A percentile compares a stretch with the other conserved stretches of the same genome.
phyloP scores from a whole-genome alignment of 92 coral and sea anemone species.

The Porites divaricata region DNA sequence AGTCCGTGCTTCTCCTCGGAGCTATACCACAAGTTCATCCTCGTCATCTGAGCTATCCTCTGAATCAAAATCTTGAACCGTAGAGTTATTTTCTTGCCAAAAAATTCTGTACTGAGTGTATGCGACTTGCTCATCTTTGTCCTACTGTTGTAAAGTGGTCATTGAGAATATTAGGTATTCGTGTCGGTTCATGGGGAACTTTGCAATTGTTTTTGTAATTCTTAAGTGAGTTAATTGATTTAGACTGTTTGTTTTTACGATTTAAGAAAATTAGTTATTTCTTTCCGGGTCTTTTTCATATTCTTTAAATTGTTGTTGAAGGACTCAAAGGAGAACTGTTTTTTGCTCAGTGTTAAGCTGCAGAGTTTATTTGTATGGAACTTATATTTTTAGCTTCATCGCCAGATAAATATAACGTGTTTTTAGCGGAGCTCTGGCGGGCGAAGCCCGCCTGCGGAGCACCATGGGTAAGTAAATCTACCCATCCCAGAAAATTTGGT shows the following conservation, averaged over 20 bases:
- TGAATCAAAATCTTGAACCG: slow-evolving; percentile 32
- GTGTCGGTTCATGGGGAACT: neutral
- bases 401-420: neutral
- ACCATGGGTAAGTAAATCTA: no score
- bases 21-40: slow-evolving; percentile 8
- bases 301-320: neutral
- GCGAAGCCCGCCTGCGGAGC: no score
- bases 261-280: neutral
- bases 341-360: neutral
- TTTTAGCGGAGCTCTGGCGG: no score
- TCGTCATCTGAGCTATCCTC: slow-evolving; percentile 28
- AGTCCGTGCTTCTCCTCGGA: neutral
- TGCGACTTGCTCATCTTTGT: neutral
- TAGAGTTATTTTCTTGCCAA: slow-evolving; percentile 39
- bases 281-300: neutral
- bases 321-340: neutral
- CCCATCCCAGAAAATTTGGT: no score
- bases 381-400: slow-evolving; percentile 8
- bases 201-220: no score
- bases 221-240: neutral
- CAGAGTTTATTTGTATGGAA: neutral
- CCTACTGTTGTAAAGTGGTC: neutral
- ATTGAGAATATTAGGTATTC: slow-evolving; percentile 8
- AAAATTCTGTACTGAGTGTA: neutral
- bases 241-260: neutral